phyloP scores from a whole-genome alignment of 2,888 invertebrate genomes.

The Amiota mariae region DNA sequence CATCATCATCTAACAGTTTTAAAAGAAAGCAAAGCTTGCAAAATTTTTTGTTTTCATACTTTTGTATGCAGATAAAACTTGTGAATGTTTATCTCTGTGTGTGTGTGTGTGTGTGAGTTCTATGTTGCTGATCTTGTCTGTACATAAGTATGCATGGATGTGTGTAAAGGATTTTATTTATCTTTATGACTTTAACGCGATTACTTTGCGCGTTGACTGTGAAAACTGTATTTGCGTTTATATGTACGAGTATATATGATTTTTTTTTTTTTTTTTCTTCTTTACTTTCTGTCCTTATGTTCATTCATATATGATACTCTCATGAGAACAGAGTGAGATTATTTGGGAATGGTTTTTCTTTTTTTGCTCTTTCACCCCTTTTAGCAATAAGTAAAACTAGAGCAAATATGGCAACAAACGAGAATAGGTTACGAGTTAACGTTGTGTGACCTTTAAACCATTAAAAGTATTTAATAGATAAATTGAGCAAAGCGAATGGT shows the following conservation, averaged over 20 bases:
- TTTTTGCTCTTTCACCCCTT: neutral
- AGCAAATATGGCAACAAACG: neutral
- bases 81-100: neutral
- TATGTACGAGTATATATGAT: neutral
- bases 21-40: slow-evolving; percentile 5
- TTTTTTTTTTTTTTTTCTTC: too few species aligned
- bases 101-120: too few species aligned
- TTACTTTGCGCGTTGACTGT: slow-evolving; percentile 49
- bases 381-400: neutral
- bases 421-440: too few species aligned
- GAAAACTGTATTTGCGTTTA: slow-evolving; percentile 36
- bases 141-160: neutral
- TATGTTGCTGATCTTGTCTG: neutral
- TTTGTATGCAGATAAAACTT: slow-evolving; percentile 17
- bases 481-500: neutral
- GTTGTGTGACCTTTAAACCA: slow-evolving; percentile 17
- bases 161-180: slow-evolving; percentile 19
- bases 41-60: neutral
- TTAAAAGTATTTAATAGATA: neutral
- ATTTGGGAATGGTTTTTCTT: neutral
- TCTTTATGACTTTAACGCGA: slow-evolving; percentile 27
- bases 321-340: neutral
- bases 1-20: neutral
- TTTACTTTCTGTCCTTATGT: too few species aligned
- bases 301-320: too few species aligned